phyloP scores from a whole-genome alignment of 2,113 vertebrate species.

The Paratilapia polleni region DNA sequence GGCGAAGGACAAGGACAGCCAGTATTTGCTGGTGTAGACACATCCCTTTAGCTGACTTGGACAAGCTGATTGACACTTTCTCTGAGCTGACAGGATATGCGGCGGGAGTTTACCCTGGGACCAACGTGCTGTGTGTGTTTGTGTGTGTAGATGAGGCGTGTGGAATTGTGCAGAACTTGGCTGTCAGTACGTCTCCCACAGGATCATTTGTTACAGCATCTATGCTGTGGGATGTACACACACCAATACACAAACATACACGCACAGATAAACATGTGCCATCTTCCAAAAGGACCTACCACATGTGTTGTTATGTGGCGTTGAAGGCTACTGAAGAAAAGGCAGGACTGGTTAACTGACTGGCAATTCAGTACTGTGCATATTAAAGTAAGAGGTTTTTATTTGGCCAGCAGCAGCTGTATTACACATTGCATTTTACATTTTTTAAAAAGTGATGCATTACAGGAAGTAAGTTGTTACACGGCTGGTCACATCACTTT shows the following conservation, averaged over 20 bases:
- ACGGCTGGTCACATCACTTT: neutral
- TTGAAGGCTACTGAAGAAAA: neutral
- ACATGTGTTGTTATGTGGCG: slow-evolving; percentile 13
- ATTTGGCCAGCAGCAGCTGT: neutral
- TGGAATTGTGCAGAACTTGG: slow-evolving; percentile 15
- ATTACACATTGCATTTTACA: neutral
- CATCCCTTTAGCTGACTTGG: slow-evolving; percentile 51
- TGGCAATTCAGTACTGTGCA: neutral
- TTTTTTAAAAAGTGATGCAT: neutral
- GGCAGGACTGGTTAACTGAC: neutral
- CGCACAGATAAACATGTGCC: neutral
- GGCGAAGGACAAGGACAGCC: slow-evolving; percentile 42
- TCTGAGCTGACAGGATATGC: slow-evolving; percentile 62
- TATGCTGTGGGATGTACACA: slow-evolving; percentile 26
- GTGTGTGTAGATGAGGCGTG: slow-evolving; percentile 27
- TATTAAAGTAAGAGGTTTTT: neutral
- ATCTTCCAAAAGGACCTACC: slow-evolving; percentile 8
- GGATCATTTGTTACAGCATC: slow-evolving; percentile 39
- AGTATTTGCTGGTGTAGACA: slow-evolving; percentile 39
- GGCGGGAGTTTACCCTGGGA: slow-evolving; percentile 59
- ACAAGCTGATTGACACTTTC: slow-evolving; percentile 66
- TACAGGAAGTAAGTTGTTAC: neutral
- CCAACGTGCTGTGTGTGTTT: slow-evolving; percentile 25
- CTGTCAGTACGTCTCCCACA: slow-evolving; percentile 53
- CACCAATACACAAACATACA: slow-evolving; percentile 4